Evolutionary conservation across 37 sponge, comb jelly and placozoan genomes (phyloP), one percentile per base, ranked within the genome.

Genomic region (Agelas oroides): DNA sequence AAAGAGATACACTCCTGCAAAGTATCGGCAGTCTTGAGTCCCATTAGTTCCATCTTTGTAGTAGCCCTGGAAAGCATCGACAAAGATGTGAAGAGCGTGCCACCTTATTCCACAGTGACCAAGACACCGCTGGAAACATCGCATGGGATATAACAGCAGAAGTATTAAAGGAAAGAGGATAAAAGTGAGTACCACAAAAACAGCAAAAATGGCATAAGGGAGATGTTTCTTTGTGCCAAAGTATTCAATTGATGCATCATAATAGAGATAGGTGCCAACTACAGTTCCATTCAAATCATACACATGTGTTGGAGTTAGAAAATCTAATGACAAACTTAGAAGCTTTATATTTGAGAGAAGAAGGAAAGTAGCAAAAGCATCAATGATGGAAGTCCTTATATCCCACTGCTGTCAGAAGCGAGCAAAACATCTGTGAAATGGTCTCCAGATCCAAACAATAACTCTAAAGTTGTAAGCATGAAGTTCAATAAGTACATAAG

Each of bases 351-450:
- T 61, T 12, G 84, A 71, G 32, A 83, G 75, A 2, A 83, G 40
- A 21, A 83, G 73, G 32, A 73, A 83, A 37, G 84, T 83, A 73
- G 75, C 54, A 61, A 73, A 83, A n/a, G 84, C 74, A 83, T 83
- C 75, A 2, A 83, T 56, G 25, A 83, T 13, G 19, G 84, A 72
- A 1, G 66, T 60, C 11, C 30, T 72, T 56, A 83, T 83, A 24
- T 61, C 59, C 74, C 74, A 72, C 15, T 59, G 23, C 39, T 52
- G 60, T 15, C 67, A 21, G 35, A 73, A 61, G 11, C 64, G 28
- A 14, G 53, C n/a, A n/a, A n/a, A n/a, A n/a, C n/a, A n/a, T n/a
- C n/a, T n/a, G n/a, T n/a, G n/a, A n/a, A n/a, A n/a, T n/a, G n/a
- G n/a, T n/a, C n/a, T n/a, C n/a, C n/a, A n/a, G n/a, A n/a, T n/a